phyloP scores from a whole-genome alignment of 2,888 invertebrate species.

The Cryptosula pallasiana region DNA sequence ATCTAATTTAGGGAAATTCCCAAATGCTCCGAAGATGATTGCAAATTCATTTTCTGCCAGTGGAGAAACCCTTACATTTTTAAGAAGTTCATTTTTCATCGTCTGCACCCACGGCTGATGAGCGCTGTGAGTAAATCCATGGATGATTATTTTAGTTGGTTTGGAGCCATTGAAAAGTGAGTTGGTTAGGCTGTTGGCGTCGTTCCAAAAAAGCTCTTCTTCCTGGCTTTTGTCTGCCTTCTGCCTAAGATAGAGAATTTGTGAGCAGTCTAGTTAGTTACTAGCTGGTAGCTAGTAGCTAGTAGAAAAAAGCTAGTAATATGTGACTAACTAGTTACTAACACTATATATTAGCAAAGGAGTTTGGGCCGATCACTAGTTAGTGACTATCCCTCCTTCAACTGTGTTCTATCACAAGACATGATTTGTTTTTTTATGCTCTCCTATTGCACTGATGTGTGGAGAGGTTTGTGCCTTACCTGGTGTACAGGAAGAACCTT shows the following conservation, averaged over 20 bases:
- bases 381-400: neutral
- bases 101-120: slow-evolving; percentile 89
- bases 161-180: slow-evolving; percentile 73
- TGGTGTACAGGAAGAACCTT: slow-evolving; percentile 68
- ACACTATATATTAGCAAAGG: neutral
- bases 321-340: neutral
- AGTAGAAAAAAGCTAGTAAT: neutral
- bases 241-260: neutral
- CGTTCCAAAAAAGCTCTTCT: slow-evolving; percentile 61
- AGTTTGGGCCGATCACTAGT: slow-evolving; percentile 31
- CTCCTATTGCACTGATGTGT: neutral
- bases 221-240: neutral
- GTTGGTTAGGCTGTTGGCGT: slow-evolving; percentile 66
- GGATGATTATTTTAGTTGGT: slow-evolving; percentile 82
- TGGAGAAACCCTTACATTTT: slow-evolving; percentile 75
- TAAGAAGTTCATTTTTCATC: slow-evolving; percentile 84
- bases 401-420: neutral
- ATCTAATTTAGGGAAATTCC: no score
- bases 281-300: neutral
- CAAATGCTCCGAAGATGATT: no score
- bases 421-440: no score
- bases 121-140: slow-evolving; percentile 82
- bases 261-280: neutral
- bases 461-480: slow-evolving; percentile 32
- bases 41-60: no score